Evolutionary conservation across 2,888 invertebrate genomes (phyloP).

Genomic region (Epinotia nisella): DNA sequence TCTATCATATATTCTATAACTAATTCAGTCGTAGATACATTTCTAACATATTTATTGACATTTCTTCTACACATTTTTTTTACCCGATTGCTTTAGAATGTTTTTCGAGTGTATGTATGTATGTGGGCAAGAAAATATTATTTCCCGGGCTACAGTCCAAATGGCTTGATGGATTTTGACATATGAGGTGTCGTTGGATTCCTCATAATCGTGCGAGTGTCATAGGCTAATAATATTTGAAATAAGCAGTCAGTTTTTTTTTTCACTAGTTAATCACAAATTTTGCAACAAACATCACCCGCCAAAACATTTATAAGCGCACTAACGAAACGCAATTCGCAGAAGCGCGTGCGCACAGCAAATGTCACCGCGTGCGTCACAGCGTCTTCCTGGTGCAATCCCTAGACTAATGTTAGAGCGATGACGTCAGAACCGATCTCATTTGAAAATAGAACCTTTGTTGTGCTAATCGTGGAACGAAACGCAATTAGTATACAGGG

Average conservation of each 20-base stretch:
- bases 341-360: conserved; percentile 45
- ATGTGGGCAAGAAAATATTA: too few relatives aligned
- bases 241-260: too few relatives aligned
- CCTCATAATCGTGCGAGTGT: too few relatives aligned
- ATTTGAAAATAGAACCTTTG: conserved; percentile 55
- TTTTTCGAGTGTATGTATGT: too few relatives aligned
- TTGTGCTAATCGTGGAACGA: conserved; percentile 27
- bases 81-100: too few relatives aligned
- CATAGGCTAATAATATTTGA: too few relatives aligned
- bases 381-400: conserved; percentile 65
- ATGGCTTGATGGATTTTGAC: too few relatives aligned
- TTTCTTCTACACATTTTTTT: too few relatives aligned
- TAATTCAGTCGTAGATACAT: background rate
- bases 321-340: conserved; percentile 33
- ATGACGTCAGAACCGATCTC: conserved; percentile 68
- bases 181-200: too few relatives aligned
- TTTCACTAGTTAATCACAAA: too few relatives aligned
- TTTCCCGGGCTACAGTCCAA: too few relatives aligned
- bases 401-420: conserved; percentile 58
- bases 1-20: too few relatives aligned
- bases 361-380: conserved; percentile 69
- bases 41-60: background rate
- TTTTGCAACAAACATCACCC: conserved; percentile 28
- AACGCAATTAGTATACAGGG: conserved; percentile 21
- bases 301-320: conserved; percentile 35